Evolutionary conservation across 2,888 invertebrate genomes (phyloP).

Genomic region (Meliscaeva auricollis): DNA sequence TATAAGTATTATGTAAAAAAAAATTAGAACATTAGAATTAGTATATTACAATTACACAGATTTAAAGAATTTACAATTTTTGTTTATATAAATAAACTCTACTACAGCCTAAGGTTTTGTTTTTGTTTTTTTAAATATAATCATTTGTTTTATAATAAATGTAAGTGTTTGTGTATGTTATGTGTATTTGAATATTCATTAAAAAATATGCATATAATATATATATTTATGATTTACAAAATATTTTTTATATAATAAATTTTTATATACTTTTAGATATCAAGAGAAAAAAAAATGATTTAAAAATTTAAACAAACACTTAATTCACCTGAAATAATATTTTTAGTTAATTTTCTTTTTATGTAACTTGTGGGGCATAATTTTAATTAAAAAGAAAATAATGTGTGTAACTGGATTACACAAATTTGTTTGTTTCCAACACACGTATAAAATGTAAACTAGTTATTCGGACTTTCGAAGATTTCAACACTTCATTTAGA

Average conservation of each 20-base stretch:
- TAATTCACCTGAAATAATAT: neutral
- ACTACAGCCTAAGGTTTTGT: constrained; percentile 58
- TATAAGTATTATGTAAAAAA: constrained; percentile 25
- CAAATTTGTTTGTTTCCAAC: neutral
- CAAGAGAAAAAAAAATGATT: constrained; percentile 13
- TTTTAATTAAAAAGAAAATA: constrained; percentile 5
- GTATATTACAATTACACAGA: constrained; percentile 59
- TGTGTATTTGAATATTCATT: constrained; percentile 41
- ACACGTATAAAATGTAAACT: constrained; percentile 19
- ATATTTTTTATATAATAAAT: constrained; percentile 23
- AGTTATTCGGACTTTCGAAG: neutral
- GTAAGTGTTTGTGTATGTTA: constrained; percentile 29
- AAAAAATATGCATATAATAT: constrained; percentile 30
- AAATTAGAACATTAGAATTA: constrained; percentile 36
- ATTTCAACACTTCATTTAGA: neutral
- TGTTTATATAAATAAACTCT: constrained; percentile 41
- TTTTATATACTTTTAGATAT: constrained; percentile 8
- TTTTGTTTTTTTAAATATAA: constrained; percentile 19
- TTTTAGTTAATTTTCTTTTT: too few relatives aligned
- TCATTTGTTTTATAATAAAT: constrained; percentile 8
- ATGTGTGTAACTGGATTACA: constrained; percentile 9
- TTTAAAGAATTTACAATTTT: constrained; percentile 34
- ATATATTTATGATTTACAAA: constrained; percentile 29
- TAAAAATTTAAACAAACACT: constrained; percentile 34
- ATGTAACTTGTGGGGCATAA: neutral